Base-by-base conservation (phyloP, 2,888 invertebrate species). In the Vannuccia rotundouncinata region DNA sequence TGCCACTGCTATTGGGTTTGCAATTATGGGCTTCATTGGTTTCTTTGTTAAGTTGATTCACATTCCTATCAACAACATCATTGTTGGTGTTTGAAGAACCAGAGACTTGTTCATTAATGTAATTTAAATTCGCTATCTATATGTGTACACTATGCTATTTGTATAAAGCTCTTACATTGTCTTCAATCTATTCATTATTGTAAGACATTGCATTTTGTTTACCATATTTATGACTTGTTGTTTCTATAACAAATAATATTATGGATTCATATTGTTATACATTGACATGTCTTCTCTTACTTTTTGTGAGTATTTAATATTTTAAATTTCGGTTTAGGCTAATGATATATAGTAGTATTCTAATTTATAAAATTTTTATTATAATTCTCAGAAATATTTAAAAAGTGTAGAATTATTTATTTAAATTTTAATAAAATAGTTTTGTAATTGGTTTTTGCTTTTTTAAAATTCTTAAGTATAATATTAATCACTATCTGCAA, bases 1-100 rank as follows among this genome's bases (percentile, higher is more conserved):
- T 84, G 99, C 99, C 80, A 99, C 99, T 82, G 98, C 98, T 1
- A 96, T 99, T 86, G 99, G 99, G 81, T 99, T 99, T 91, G 96
- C 95, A 89, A 97, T 99, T 89, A 99, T 99, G 99, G 99, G 99
- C 81, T 99, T 99, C 90, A 99, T 99, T 88, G 99, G 99, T 85
- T 99, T 99, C 91, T 99, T 99, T 85, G 99, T 99, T 59, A 99
- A 99, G 90, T 91, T 99, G 84, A 99, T 99, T 89, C 99, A 99
- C 89, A 99, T 99, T 89, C 99, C 99, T 83, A 99, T 99, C 86
- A 90, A 90, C 85, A 90, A 90, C 86, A 90, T 90, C 85, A 90
- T 90, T 5, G 81, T 81, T 59, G 81, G 81, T 29, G 29, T 76
- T 25, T 76, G 29, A 76, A 45, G 45, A 45, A 45, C 45, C 45